A percentile compares a stretch with the other conserved stretches of the same genome.
phyloP scores from a whole-genome alignment of 1,140 invertebrate species.

The Drosophila erecta region DNA sequence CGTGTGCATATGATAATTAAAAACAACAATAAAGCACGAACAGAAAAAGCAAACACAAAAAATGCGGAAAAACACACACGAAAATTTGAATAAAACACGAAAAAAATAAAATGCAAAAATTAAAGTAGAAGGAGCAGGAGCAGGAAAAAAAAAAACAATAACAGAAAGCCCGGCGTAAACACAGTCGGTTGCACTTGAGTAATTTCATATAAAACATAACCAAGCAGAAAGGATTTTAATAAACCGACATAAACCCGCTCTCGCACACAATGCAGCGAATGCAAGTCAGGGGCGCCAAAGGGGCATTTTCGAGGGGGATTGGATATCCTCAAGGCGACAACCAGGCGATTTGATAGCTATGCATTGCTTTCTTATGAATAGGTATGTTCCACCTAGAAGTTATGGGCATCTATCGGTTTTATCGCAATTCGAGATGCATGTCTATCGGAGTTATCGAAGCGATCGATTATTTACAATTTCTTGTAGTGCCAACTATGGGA shows the following conservation, averaged over 20 bases:
- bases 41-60: constrained; percentile 24
- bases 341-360: too few species aligned
- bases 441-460: background rate
- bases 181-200: constrained; percentile 82
- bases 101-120: constrained; percentile 21
- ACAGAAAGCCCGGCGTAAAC: constrained; percentile 61
- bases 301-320: constrained; percentile 1
- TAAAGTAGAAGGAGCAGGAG: constrained; percentile 19
- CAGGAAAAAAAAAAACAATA: constrained; percentile 16
- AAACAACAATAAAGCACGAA: constrained; percentile 49
- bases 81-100: constrained; percentile 39
- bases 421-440: too few species aligned
- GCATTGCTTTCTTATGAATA: too few species aligned
- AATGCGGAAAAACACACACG: constrained; percentile 26
- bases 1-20: constrained; percentile 78
- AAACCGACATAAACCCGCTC: constrained; percentile 75
- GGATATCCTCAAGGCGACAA: too few species aligned
- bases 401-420: too few species aligned
- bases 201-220: constrained; percentile 83
- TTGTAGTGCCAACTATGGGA: background rate
- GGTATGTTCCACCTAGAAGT: too few species aligned
- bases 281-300: constrained; percentile 16
- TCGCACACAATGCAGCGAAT: constrained; percentile 10
- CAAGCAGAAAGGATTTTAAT: constrained; percentile 84
- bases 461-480: background rate